phyloP scores from a whole-genome alignment of 2,888 invertebrate genomes.

The Dascillus cervinus region DNA sequence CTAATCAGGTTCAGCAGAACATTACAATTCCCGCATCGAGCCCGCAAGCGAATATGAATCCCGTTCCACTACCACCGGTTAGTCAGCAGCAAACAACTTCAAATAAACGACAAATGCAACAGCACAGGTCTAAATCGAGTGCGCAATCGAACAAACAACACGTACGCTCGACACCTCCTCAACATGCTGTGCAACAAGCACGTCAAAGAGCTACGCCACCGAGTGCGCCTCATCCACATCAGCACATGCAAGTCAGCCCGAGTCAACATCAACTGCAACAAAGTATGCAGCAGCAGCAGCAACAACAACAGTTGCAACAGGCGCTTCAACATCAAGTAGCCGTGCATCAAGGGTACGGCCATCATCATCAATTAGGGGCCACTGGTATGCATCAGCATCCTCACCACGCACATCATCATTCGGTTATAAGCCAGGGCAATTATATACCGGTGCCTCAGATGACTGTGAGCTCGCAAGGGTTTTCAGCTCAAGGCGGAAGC shows the following conservation, averaged over 20 bases:
- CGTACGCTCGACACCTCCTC: slow-evolving; percentile 37
- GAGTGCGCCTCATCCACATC: slow-evolving; percentile 10
- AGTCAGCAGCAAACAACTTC: slow-evolving; percentile 31
- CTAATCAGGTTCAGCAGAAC: slow-evolving; percentile 34
- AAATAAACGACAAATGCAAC: slow-evolving; percentile 36
- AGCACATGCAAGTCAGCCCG: slow-evolving; percentile 33
- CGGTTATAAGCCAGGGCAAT: slow-evolving; percentile 41
- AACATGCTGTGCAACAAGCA: slow-evolving; percentile 29
- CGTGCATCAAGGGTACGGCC: slow-evolving; percentile 28
- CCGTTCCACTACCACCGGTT: slow-evolving; percentile 22
- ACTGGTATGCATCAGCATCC: slow-evolving; percentile 37
- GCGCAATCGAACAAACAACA: slow-evolving; percentile 37
- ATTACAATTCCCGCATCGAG: slow-evolving; percentile 42
- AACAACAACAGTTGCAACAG: slow-evolving; percentile 37
- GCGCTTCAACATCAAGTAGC: slow-evolving; percentile 26
- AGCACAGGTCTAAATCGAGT: slow-evolving; percentile 33
- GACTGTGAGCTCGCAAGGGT: slow-evolving; percentile 50
- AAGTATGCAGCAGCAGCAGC: slow-evolving; percentile 26
- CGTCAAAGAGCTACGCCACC: slow-evolving; percentile 10
- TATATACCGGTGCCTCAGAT: slow-evolving; percentile 49
- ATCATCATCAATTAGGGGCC: slow-evolving; percentile 37
- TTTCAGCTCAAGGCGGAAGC: slow-evolving; percentile 48
- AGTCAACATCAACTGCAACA: slow-evolving; percentile 28
- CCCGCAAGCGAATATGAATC: slow-evolving; percentile 41
- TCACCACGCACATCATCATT: slow-evolving; percentile 37